phyloP scores from a whole-genome alignment of 2,113 vertebrate species.

The Fregata magnificens region DNA sequence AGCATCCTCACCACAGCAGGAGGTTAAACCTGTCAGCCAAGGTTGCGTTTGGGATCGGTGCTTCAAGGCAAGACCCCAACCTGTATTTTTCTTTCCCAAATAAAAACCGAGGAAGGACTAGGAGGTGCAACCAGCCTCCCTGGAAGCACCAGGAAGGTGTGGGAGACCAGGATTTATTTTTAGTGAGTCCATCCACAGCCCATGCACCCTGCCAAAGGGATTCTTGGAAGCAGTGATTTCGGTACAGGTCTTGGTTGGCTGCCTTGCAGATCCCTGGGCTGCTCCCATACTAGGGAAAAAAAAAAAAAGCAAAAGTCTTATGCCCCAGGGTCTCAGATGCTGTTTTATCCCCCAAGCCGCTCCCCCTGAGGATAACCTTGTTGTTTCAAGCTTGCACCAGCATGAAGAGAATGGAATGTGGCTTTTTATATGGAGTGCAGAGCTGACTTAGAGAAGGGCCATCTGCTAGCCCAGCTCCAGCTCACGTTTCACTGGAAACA shows the following conservation, averaged over 20 bases:
- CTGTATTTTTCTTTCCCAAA: background rate
- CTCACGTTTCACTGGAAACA: background rate
- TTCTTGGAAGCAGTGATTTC: background rate
- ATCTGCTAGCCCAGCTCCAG: background rate
- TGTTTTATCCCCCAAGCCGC: background rate
- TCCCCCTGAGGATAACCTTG: background rate
- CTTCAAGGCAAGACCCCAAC: background rate
- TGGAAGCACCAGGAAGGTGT: background rate
- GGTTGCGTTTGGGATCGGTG: accelerated
- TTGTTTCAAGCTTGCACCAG: constrained; percentile 2
- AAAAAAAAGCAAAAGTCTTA: background rate
- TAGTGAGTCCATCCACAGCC: too few species aligned
- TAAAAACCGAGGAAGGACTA: background rate
- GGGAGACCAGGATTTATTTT: background rate
- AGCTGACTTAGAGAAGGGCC: background rate
- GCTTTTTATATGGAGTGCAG: background rate
- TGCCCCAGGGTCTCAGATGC: background rate
- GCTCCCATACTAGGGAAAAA: background rate
- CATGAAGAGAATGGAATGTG: constrained; percentile 25
- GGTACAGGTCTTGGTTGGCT: too few species aligned
- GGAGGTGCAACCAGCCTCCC: background rate
- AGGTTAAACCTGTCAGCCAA: background rate
- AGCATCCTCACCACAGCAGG: background rate
- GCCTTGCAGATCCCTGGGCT: background rate
- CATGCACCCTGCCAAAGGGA: background rate